A percentile compares a stretch with the other conserved stretches of the same genome.
Conservation (phyloP, 2,888 invertebrate species). For the Imbricaverruca yamaguchii region DNA sequence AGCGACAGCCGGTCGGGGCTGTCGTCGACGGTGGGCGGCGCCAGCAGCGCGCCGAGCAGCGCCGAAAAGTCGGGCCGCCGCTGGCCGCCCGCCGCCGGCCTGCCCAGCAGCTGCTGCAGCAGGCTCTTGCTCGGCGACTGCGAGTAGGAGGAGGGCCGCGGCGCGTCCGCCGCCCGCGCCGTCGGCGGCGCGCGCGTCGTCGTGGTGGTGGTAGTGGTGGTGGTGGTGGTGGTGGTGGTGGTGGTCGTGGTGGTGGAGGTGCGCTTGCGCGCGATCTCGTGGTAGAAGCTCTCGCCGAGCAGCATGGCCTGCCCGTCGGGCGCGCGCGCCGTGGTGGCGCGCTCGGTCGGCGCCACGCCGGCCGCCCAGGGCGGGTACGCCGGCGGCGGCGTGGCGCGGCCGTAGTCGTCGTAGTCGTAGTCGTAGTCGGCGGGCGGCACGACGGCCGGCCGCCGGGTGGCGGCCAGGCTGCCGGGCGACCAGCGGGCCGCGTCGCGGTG, state of each 20-base stretch:
- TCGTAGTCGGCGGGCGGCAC: neutral
- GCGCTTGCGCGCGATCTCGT: neutral
- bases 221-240: neutral
- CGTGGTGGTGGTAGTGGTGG: neutral
- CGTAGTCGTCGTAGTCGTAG: neutral
- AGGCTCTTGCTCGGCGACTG: neutral
- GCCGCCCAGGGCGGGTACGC: too few species aligned
- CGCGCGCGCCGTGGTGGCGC: neutral
- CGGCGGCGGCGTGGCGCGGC: neutral
- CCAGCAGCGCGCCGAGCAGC: constrained; percentile 4
- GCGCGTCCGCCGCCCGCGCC: neutral
- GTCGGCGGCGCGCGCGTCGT: neutral
- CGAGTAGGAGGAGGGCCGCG: neutral
- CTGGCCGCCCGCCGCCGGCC: neutral
- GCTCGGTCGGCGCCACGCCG: neutral
- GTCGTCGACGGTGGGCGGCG: constrained; percentile 8
- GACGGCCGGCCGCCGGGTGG: neutral
- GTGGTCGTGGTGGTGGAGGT: neutral
- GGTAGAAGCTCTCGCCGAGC: constrained; percentile 22
- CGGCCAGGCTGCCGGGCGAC: neutral
- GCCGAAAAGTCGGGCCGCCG: neutral
- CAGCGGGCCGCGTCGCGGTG: neutral
- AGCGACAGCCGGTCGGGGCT: constrained; percentile 1
- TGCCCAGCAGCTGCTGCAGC: constrained; percentile 13
- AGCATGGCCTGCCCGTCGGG: constrained; percentile 20